Evolutionary conservation across 2,888 invertebrate species (phyloP).

Genomic region (Neocrepidodera transversa): DNA sequence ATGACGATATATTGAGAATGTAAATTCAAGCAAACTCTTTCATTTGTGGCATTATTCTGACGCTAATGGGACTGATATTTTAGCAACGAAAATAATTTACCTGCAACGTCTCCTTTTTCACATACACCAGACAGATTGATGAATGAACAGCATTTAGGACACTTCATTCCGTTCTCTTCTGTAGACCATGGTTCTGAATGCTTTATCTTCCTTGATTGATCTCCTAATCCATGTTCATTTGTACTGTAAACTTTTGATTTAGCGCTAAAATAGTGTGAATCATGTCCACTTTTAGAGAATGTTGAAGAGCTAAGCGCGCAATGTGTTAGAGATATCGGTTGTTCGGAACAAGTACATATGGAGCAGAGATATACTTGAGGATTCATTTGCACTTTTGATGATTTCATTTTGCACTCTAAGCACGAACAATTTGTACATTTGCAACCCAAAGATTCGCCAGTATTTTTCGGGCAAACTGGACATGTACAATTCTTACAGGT

Average conservation of each 20-base stretch:
- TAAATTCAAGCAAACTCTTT: too few relatives aligned
- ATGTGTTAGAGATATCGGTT: neutral
- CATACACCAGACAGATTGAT: neutral
- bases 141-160: neutral
- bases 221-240: neutral
- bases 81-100: too few relatives aligned
- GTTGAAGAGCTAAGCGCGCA: neutral
- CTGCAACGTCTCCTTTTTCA: neutral
- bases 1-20: too few relatives aligned
- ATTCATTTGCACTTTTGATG: neutral
- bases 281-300: neutral
- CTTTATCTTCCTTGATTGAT: neutral
- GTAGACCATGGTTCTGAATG: neutral
- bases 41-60: too few relatives aligned
- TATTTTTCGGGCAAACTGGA: neutral
- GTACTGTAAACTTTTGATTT: neutral
- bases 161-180: neutral
- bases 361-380: neutral
- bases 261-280: neutral
- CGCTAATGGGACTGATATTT: too few relatives aligned
- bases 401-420: neutral
- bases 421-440: neutral
- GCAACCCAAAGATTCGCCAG: neutral
- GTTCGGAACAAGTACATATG: neutral
- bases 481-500: neutral